Base-by-base conservation (phyloP, 2,113 vertebrate genomes). In the Platycercus adscitus region DNA sequence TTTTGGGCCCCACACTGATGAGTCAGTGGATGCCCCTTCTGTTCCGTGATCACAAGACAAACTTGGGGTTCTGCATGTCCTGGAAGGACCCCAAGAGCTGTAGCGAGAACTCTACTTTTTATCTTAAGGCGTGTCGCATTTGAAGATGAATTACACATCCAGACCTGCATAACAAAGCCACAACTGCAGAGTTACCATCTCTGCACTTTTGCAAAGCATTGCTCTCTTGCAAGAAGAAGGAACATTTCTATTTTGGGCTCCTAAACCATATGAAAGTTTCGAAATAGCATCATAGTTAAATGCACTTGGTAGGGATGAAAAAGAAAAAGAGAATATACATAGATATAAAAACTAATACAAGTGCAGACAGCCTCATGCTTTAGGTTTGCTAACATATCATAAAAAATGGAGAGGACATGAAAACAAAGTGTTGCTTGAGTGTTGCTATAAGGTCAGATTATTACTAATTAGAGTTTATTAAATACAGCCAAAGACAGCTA, bases 201-300 rank as follows among this genome's bases (percentile, higher is more conserved):
- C 85, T 81, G 29, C 33, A 86, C 26, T 21, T 70, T 49, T 88
- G 69, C 68, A 93, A 94, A 93, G 7, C 11, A 50, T 43, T 83
- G 53, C 66, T 44, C 10, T 80, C 10, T 55, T 83, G 50, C 0
- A 0, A 55, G 60, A 77, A 89, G 70, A 77, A 89, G 70, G 41
- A 76, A 65, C 44, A 81, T 73, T 88, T 96, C 69, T 91, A 75
- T 86, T 92, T 73, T 58, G 29, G 41, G 56, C 53, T 91, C 41
- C 73, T 86, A 89, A 94, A 81, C 26, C 82, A 86, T 28, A 86
- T 1, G 73, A 91, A 92, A 89, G 76, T 79, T 94, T 93, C 9
- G 47, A 93, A 96, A 90, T 53, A 55, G 6, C 35, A 72, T 56
- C 76, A 69, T 39, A 84, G 39, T 58, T 68, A 76, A 91, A 85